phyloP scores from a whole-genome alignment of 2,113 vertebrate genomes.

The Elanoides forficatus region DNA sequence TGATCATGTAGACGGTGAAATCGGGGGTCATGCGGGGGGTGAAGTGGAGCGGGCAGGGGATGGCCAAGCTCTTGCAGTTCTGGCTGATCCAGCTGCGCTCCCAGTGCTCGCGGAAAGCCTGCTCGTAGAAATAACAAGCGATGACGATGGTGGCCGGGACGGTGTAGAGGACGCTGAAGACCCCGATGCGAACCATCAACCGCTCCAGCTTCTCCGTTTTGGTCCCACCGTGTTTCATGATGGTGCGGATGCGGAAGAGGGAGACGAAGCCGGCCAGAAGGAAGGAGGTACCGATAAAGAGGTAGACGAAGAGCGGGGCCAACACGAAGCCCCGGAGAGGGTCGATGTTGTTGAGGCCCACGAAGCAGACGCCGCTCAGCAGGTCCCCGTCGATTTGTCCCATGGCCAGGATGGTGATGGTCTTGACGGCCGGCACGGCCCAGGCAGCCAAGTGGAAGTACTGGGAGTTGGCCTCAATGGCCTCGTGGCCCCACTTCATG shows the following conservation, averaged over 20 bases:
- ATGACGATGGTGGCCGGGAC: slow-evolving; percentile 97
- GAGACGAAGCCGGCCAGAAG: slow-evolving; percentile 94
- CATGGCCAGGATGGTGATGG: slow-evolving; percentile 95
- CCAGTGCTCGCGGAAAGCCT: slow-evolving; percentile 95
- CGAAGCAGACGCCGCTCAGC: slow-evolving; percentile 93
- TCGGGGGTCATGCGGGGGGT: slow-evolving; percentile 90
- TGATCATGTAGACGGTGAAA: slow-evolving; percentile 99
- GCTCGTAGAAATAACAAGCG: slow-evolving; percentile 97
- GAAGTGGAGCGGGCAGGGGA: slow-evolving; percentile 87
- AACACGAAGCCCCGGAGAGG: slow-evolving; percentile 91
- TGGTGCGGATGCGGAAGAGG: slow-evolving; percentile 94
- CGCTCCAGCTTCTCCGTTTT: slow-evolving; percentile 97
- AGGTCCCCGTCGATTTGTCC: slow-evolving; percentile 95
- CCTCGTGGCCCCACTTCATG: slow-evolving; percentile 99
- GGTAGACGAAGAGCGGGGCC: slow-evolving; percentile 95
- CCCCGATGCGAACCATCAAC: slow-evolving; percentile 95
- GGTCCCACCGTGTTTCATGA: slow-evolving; percentile 97
- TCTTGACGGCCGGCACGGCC: slow-evolving; percentile 94
- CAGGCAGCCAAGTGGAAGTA: slow-evolving; percentile 97
- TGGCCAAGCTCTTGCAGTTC: slow-evolving; percentile 92
- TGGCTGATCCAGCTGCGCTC: slow-evolving; percentile 93
- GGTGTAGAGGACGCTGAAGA: slow-evolving; percentile 97
- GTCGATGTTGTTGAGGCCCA: slow-evolving; percentile 91
- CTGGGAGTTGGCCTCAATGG: slow-evolving; percentile 96
- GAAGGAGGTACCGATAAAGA: slow-evolving; percentile 97